These are phyloP conservation scores for Cepphus grylle DNA, from an alignment of 2,113 vertebrate species.

Conservation along the genomic window DNA sequence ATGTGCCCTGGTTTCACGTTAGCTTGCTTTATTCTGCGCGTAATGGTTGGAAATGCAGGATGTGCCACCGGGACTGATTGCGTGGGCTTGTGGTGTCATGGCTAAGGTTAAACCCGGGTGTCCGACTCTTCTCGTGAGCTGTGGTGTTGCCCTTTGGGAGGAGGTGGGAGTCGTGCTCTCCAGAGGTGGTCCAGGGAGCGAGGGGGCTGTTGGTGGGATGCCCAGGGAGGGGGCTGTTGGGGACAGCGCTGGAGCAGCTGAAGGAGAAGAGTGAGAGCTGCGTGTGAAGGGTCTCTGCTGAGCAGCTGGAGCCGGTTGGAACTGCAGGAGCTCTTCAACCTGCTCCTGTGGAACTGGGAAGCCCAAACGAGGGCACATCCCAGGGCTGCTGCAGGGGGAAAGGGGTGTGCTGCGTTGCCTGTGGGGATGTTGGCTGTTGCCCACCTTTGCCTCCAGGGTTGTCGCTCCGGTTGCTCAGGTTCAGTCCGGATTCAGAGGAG, in stretches of 20 bases:
- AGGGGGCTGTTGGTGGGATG: background rate
- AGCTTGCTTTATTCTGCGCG: background rate
- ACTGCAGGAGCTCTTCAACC: background rate
- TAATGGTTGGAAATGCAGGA: background rate
- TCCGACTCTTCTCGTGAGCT: background rate
- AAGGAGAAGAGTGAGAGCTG: background rate
- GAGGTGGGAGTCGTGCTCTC: rapidly evolving
- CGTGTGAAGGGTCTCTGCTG: background rate
- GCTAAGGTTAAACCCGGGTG: background rate
- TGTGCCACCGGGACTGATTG: background rate
- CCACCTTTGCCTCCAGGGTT: background rate
- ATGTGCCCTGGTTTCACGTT: background rate
- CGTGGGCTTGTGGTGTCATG: background rate
- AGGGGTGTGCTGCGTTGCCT: background rate
- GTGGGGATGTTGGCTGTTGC: background rate
- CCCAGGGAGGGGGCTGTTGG: background rate
- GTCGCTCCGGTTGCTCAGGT: background rate
- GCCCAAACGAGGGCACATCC: background rate
- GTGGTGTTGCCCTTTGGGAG: background rate
- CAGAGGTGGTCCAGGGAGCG: rapidly evolving
- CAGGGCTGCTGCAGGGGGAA: background rate
- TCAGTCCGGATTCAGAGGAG: background rate
- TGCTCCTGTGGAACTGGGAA: background rate
- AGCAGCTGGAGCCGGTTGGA: background rate
- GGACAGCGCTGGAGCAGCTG: background rate